A percentile compares a stretch with the other conserved stretches of the same genome.
Evolutionary conservation across 2,113 vertebrate species (phyloP).

Genomic region (Ivindomyrus marchei): DNA sequence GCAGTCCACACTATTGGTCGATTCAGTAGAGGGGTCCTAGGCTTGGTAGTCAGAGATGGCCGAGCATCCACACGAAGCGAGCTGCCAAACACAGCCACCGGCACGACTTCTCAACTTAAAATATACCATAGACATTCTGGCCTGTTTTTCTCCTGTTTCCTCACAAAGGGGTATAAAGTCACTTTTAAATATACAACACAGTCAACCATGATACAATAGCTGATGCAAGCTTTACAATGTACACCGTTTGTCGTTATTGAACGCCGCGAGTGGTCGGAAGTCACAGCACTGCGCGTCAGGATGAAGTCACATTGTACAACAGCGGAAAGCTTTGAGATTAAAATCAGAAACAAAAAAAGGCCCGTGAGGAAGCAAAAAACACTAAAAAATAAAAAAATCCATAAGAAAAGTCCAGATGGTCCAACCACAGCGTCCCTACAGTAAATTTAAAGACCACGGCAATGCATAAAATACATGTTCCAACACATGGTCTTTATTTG

Average conservation of each 20-base stretch:
- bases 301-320: conserved; percentile 74
- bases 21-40: background rate
- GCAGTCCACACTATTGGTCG: background rate
- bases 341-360: conserved; percentile 12
- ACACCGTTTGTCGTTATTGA: conserved; percentile 90
- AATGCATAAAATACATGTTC: conserved; percentile 84
- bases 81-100: conserved; percentile 19
- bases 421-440: conserved; percentile 54
- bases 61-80: conserved; percentile 63
- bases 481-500: conserved; percentile 58
- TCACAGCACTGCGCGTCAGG: conserved; percentile 76
- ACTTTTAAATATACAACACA: conserved; percentile 81
- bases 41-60: conserved; percentile 76
- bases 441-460: conserved; percentile 88
- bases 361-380: conserved; percentile 37
- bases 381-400: conserved; percentile 19
- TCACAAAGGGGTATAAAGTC: conserved; percentile 80
- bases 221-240: conserved; percentile 91
- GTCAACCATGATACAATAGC: conserved; percentile 70
- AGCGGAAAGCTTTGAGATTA: conserved; percentile 42
- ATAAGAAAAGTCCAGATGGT: conserved; percentile 46
- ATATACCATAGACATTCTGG: conserved; percentile 72
- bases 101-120: conserved; percentile 50
- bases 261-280: conserved; percentile 89
- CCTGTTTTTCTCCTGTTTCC: conserved; percentile 43